Evolutionary conservation across 2,888 invertebrate species (phyloP), one percentile per base, ranked within the genome.

Genomic region (Thymelicus sylvestris): DNA sequence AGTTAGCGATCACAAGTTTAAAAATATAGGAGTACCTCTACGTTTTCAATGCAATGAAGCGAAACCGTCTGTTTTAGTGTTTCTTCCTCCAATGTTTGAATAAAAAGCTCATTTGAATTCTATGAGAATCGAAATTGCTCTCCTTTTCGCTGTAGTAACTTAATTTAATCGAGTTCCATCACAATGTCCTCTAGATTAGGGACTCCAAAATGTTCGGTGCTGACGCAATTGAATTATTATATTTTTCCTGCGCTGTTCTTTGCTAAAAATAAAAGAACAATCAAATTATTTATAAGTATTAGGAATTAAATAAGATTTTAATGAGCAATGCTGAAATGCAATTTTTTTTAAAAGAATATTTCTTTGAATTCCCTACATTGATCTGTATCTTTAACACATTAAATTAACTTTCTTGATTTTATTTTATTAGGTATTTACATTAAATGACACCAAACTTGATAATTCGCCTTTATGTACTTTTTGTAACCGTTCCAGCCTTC

Each of bases 91-190:
- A 81, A 81, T 82, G 86, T 92, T 92, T 92, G 92, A 91, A 92
- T 92, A 92, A 92, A 92, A 92, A 88, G 86, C 90, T 92, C 92
- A 91, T 93, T 92, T 92, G 90, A 90, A 93, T 92, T 91, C 92
- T 89, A 92, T 89, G 91, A 87, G 92, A 90, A 92, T 93, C 89
- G 91, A 84, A 92, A 91, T 91, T 88, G 91, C 88, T 89, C 90
- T 88, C 88, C 86, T 90, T 91, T 89, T 88, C 88, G 86, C 88
- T 84, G 89, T 90, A 89, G 87, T 91, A 92, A 91, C 92, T 92
- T 92, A 92, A 92, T 92, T 92, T 92, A 91, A 93, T 92, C 90
- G 92, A 86, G 87, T 87, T 84, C 84, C 86, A 87, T 92, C 89
- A 88, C 84, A 86, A 86, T 85, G 86, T 86, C 86, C 83, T 87